Evolutionary conservation across 2,888 invertebrate genomes (phyloP), one percentile per base, ranked within the genome.

Genomic region (Dynastes tityus): DNA sequence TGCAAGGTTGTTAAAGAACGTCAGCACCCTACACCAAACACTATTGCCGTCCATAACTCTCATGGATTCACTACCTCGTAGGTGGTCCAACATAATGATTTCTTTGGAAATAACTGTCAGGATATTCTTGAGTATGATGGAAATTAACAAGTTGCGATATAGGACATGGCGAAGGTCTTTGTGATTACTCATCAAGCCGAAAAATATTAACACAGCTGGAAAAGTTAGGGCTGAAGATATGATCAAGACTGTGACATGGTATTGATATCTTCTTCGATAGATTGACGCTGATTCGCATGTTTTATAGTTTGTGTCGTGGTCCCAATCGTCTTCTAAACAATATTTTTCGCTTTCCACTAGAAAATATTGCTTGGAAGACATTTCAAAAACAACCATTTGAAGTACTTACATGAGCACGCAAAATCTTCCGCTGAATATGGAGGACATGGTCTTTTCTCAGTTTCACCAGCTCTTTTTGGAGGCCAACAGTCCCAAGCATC

Each of bases 401-500:
- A 2, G n/a, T n/a, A 53, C 53, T 16, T 16, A 16, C 16, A 53
- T 13, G n/a, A 2, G 67, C 83, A 84, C 3, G 83, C 81, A 1
- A 79, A 74, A 27, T 79, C 65, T 13, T 78, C 79, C 2, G 78
- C 29, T 32, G 84, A 80, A 16, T 78, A 78, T 8, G 77, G 92
- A 0, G 92, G 91, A 85, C 93, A 94, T 0, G 90, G 86, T 80
- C 89, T 87, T n/a, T 84, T 84, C 0, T 89, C 89, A 0, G 88
- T 84, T 1, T 89, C 88, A 2, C 89, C 90, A 0, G 88, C 86
- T 22, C 88, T 84, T 0, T 90, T 88, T 11, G 45, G 64, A 13
- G 87, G 88, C 90, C 92, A 93, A 84, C 93, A 94, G 4, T 90
- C 90, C 93, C 93, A 94, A 0, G 90, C 93, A 81, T 93, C 93